Percentiles rank a stretch among this genome's conserved stretches.
Evolutionary conservation across 2,888 invertebrate species (phyloP).

Genomic region (Drosophila anceps): DNA sequence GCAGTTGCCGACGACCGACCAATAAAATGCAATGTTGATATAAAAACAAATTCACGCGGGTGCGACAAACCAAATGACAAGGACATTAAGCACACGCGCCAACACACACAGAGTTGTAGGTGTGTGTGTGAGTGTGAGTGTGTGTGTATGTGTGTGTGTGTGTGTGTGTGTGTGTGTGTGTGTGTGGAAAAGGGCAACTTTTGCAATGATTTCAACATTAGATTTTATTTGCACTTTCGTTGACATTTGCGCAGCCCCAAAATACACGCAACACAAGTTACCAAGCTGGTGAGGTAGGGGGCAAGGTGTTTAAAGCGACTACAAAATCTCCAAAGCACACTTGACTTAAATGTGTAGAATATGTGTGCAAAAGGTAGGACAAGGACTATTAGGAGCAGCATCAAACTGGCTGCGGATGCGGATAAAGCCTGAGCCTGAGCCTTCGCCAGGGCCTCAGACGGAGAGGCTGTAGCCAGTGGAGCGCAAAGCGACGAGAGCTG

Average conservation of each 20-base stretch:
- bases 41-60: slow-evolving; percentile 81
- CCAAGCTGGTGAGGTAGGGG: not conserved
- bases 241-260: slow-evolving; percentile 74
- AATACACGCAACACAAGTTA: slow-evolving; percentile 46
- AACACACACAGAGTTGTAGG: not conserved
- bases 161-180: slow-evolving; percentile 11
- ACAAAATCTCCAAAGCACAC: slow-evolving; percentile 81
- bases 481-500: slow-evolving; percentile 53
- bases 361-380: slow-evolving; percentile 36
- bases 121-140: slow-evolving; percentile 1
- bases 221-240: slow-evolving; percentile 82
- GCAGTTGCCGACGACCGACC: slow-evolving; percentile 48
- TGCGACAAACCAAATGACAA: slow-evolving; percentile 78
- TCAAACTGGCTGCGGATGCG: slow-evolving; percentile 11
- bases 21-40: slow-evolving; percentile 80
- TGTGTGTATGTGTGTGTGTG: slow-evolving; percentile 12
- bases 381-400: slow-evolving; percentile 35
- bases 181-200: slow-evolving; percentile 55
- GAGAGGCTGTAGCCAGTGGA: slow-evolving; percentile 43
- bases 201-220: slow-evolving; percentile 82
- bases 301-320: slow-evolving; percentile 70
- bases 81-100: slow-evolving; percentile 57
- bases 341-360: slow-evolving; percentile 76
- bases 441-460: not conserved
- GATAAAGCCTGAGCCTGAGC: slow-evolving; percentile 1